These are phyloP conservation scores for Anhinga rufa DNA, from an alignment of 2,113 vertebrate genomes.

Conservation along the genomic window DNA sequence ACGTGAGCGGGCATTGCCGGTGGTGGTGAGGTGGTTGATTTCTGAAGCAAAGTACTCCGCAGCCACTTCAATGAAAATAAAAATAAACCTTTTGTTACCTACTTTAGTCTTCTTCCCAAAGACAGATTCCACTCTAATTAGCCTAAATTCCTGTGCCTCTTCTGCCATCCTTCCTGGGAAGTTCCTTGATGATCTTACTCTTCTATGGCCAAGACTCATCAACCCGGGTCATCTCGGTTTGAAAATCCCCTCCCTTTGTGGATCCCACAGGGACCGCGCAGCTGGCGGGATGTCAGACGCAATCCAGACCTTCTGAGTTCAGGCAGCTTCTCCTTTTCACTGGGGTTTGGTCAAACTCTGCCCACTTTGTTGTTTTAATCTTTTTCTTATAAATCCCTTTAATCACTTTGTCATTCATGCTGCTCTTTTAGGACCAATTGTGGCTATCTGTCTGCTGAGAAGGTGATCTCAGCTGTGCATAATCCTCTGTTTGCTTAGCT, in stretches of 20 bases:
- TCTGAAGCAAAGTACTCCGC: neutral
- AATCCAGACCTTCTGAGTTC: neutral
- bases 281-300: fast-evolving
- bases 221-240: no score
- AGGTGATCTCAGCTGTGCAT: neutral
- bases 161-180: neutral
- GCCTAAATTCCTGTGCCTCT: neutral
- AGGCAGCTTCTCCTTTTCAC: neutral
- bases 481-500: neutral
- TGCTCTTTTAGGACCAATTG: neutral
- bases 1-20: fast-evolving
- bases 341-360: neutral
- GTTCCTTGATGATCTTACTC: neutral
- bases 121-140: neutral
- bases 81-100: neutral
- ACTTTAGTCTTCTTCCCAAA: neutral
- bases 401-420: neutral
- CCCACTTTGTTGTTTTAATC: neutral
- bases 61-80: no score
- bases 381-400: neutral
- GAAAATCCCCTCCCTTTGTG: neutral
- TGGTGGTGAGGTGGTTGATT: neutral
- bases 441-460: neutral
- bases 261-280: fast-evolving
- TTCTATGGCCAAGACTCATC: neutral